Evolutionary conservation across 2,797 vertebrate genomes (phyloP), one percentile per base, ranked within the genome.

Genomic region (Antennarius maculatus): DNA sequence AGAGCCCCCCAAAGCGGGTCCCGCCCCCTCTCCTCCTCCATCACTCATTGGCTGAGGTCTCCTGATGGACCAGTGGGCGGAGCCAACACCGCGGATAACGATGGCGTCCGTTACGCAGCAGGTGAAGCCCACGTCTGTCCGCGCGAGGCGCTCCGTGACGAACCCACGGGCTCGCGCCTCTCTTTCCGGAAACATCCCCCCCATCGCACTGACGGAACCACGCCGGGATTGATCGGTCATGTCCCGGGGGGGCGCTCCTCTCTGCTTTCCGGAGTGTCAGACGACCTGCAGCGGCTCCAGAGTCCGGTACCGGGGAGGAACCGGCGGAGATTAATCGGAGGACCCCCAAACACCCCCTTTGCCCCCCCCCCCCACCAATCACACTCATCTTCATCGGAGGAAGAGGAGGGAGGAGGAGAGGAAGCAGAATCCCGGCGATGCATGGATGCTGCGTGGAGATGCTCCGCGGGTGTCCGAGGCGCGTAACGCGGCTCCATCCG

Each of bases 201-300:
- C 77, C 75, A 76, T 87, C 83, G 76, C 77, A 80, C 80, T 81
- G 74, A 88, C 80, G 82, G 72, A 71, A 49, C 73, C 50, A 73
- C 83, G 58, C 78, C 62, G 72, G 78, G 78, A 83, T 74, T 78
- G 69, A 81, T 80, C 63, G 66, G 23, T 68, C 58, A 12, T 74
- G 53, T 68, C 69, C 49, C 29, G 3, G 66, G 77, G 74, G 59
- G 49, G 54, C 6, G 46, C 27, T 49, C 45, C 61, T 56, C 13
- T 65, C 45, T 41, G 71, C 57, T 79, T 72, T 71, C 80, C 76
- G 77, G 59, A 66, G 59, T 1, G 57, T 27, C 68, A 51, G 57
- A 68, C 54, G 37, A 56, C 46, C 47, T 16, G 4, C 68, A 61
- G 59, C 57, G 71, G 52, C 61, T 64, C 15, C 27, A 34, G 48